Conservation (phyloP, 2,797 vertebrate genomes). For the Valencia hispanica region DNA sequence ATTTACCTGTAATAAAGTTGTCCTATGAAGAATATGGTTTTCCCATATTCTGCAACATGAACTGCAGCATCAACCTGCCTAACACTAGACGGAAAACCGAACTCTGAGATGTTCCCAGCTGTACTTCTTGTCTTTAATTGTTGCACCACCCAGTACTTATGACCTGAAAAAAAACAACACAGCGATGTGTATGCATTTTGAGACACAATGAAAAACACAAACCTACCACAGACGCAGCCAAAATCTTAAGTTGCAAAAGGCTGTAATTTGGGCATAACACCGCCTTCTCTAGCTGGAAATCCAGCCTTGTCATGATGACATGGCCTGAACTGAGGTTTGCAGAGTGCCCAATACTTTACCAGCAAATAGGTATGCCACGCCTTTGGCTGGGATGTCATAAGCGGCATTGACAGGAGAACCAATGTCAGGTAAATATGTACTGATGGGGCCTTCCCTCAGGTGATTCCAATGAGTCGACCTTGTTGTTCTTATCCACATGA, state of each 20-base stretch:
- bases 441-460: conserved; percentile 60
- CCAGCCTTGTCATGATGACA: conserved; percentile 66
- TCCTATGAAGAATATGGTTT: conserved; percentile 72
- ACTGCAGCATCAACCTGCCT: conserved; percentile 69
- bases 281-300: conserved; percentile 50
- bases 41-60: conserved; percentile 62
- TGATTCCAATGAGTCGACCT: conserved; percentile 55
- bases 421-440: conserved; percentile 60
- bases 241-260: conserved; percentile 59
- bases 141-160: conserved; percentile 76
- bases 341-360: conserved; percentile 70
- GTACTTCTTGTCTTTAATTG: conserved; percentile 65
- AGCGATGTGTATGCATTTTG: conserved; percentile 52
- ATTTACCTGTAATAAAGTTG: conserved; percentile 74
- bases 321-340: conserved; percentile 52
- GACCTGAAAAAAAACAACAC: conserved; percentile 72
- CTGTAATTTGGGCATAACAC: conserved; percentile 64
- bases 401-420: conserved; percentile 66
- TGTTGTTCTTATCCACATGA: conserved; percentile 71
- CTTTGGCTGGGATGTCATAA: conserved; percentile 70
- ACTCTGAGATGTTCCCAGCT: conserved; percentile 72
- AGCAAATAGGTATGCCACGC: conserved; percentile 70
- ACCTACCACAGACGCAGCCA: conserved; percentile 50
- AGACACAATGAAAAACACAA: conserved; percentile 55
- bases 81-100: conserved; percentile 64